Conservation (phyloP, 2,797 vertebrate genomes). For the Ficedula albicollis region DNA sequence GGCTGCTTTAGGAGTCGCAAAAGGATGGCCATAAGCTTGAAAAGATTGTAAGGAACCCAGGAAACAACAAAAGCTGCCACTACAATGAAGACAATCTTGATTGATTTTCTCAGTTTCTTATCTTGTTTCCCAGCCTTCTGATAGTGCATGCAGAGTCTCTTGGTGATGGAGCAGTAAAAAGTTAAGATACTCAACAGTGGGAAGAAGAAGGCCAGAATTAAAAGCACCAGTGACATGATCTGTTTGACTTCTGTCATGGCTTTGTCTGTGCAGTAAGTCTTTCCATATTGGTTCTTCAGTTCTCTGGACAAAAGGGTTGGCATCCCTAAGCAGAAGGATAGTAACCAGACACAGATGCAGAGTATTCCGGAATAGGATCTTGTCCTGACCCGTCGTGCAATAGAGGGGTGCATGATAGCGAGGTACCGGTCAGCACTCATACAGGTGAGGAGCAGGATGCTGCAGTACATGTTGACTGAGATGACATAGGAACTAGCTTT, state of each 20-base stretch:
- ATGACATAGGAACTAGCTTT: slow-evolving; percentile 78
- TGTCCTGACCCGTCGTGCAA: slow-evolving; percentile 61
- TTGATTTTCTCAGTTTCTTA: slow-evolving; percentile 77
- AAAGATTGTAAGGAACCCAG: slow-evolving; percentile 79
- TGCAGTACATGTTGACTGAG: slow-evolving; percentile 81
- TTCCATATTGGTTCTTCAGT: slow-evolving; percentile 25
- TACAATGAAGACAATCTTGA: slow-evolving; percentile 74
- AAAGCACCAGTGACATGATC: slow-evolving; percentile 36
- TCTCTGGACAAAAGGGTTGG: slow-evolving; percentile 74
- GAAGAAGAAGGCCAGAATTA: slow-evolving; percentile 75
- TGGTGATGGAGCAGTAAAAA: slow-evolving; percentile 78
- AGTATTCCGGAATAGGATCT: slow-evolving; percentile 28
- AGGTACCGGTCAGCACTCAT: slow-evolving; percentile 81
- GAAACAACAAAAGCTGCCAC: slow-evolving; percentile 76
- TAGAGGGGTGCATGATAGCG: slow-evolving; percentile 68
- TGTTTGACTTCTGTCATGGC: not conserved
- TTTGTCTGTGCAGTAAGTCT: slow-evolving; percentile 66
- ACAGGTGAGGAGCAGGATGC: slow-evolving; percentile 76
- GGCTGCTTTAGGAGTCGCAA: slow-evolving; percentile 38
- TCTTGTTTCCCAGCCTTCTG: slow-evolving; percentile 67
- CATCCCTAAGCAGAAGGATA: slow-evolving; percentile 74
- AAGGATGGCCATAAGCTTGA: slow-evolving; percentile 71
- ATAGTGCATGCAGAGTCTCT: slow-evolving; percentile 73
- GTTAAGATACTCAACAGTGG: slow-evolving; percentile 76
- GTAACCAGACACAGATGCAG: slow-evolving; percentile 71